phyloP scores from a whole-genome alignment of 2,888 invertebrate species.

The Pseudolycoriella hygida region DNA sequence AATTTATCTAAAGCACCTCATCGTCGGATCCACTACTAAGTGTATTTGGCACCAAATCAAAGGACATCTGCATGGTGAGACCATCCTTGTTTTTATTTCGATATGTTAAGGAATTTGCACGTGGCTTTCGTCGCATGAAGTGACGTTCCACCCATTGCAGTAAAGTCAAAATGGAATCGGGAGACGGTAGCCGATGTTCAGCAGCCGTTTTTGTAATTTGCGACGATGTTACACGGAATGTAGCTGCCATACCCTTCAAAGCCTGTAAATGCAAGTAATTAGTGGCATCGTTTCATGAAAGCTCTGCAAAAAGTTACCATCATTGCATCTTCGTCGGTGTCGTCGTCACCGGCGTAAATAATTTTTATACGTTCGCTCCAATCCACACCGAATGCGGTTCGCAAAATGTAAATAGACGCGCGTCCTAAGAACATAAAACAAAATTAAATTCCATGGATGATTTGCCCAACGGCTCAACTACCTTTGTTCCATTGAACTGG shows the following conservation, averaged over 20 bases:
- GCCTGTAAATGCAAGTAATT: conserved; percentile 36
- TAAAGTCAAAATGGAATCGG: conserved; percentile 78
- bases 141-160: conserved; percentile 81
- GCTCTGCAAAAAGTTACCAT: conserved; percentile 33
- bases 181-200: conserved; percentile 69
- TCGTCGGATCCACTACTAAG: conserved; percentile 5
- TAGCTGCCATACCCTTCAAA: conserved; percentile 82
- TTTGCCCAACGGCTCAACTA: conserved; percentile 10
- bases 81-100: conserved; percentile 46
- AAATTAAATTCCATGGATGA: not conserved
- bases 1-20: conserved; percentile 4
- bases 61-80: conserved; percentile 57
- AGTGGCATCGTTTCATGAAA: not conserved
- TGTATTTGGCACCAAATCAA: conserved; percentile 29
- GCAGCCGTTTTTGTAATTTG: conserved; percentile 73
- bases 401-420: conserved; percentile 75
- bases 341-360: conserved; percentile 78
- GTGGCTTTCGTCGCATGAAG: conserved; percentile 58
- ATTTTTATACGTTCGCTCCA: conserved; percentile 82
- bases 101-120: conserved; percentile 47
- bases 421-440: conserved; percentile 33
- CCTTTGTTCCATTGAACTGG: conserved; percentile 87
- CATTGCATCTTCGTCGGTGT: conserved; percentile 83
- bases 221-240: conserved; percentile 75
- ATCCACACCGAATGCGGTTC: conserved; percentile 79